Conservation (phyloP, 1,140 invertebrate genomes). For the Prorops nasuta region DNA sequence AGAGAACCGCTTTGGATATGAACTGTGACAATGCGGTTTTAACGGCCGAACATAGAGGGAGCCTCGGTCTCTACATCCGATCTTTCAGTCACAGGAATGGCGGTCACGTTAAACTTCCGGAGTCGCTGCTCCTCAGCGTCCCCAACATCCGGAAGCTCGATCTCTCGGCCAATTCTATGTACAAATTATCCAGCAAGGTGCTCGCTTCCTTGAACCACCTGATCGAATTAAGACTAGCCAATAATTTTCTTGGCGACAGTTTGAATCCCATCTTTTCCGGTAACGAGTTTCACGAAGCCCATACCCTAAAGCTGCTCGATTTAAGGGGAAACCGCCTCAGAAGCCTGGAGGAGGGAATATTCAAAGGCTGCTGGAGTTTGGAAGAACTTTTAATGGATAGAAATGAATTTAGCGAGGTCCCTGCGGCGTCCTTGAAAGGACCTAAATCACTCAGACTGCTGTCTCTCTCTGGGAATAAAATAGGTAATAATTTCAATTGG, state of each 20-base stretch:
- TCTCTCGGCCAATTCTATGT: constrained; percentile 77
- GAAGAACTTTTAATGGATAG: constrained; percentile 78
- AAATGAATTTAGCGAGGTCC: constrained; percentile 75
- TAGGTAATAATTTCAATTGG: constrained; percentile 64
- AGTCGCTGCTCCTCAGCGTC: constrained; percentile 53
- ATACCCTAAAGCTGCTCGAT: constrained; percentile 71
- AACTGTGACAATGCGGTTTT: constrained; percentile 85
- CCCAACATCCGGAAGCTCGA: constrained; percentile 74
- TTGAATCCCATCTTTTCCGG: constrained; percentile 87
- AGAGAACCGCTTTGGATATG: constrained; percentile 61
- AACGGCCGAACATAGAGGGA: constrained; percentile 68
- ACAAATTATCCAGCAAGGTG: constrained; percentile 75
- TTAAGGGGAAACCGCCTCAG: constrained; percentile 76
- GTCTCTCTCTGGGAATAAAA: constrained; percentile 74
- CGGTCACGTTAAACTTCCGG: constrained; percentile 77
- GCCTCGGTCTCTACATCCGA: constrained; percentile 73
- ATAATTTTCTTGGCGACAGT: constrained; percentile 84
- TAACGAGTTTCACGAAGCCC: constrained; percentile 76
- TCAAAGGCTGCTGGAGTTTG: constrained; percentile 77
- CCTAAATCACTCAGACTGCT: constrained; percentile 70
- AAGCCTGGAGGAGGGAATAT: constrained; percentile 78
- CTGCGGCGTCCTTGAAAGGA: constrained; percentile 75
- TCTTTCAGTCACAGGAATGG: constrained; percentile 73
- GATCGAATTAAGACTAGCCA: constrained; percentile 69
- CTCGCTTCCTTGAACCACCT: constrained; percentile 67